These are phyloP conservation scores for Willisornis vidua DNA, from an alignment of 2,113 vertebrate species.

Conservation along the genomic window DNA sequence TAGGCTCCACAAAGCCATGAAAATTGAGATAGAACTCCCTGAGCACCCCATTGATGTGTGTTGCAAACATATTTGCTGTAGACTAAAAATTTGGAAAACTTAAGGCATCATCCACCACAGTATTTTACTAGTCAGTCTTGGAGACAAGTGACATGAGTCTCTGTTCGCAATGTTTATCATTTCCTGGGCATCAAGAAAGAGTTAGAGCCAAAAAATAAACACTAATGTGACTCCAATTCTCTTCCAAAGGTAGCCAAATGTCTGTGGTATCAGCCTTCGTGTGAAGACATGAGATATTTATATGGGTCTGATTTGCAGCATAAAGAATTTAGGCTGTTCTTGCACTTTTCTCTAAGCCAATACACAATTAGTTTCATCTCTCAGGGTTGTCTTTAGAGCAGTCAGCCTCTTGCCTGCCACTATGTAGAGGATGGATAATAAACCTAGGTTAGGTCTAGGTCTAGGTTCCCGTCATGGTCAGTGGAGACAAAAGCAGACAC, in stretches of 20 bases:
- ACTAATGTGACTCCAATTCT: background rate
- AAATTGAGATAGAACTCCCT: background rate
- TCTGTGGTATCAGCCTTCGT: background rate
- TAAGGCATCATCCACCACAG: background rate
- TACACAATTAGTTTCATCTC: background rate
- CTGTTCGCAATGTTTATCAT: background rate
- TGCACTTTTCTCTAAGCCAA: background rate
- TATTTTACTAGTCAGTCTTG: background rate
- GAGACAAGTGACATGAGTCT: background rate
- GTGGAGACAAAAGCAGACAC: background rate
- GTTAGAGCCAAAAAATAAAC: background rate
- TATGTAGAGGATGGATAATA: background rate
- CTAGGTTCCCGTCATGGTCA: background rate
- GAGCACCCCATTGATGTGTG: background rate
- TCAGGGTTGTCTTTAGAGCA: background rate
- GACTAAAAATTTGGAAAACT: background rate
- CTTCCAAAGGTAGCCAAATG: background rate
- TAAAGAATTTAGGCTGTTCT: background rate
- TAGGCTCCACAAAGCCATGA: background rate
- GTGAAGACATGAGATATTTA: background rate
- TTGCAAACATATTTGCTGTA: background rate
- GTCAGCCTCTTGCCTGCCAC: background rate
- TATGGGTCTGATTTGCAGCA: background rate
- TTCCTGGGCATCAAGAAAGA: background rate
- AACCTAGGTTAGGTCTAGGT: background rate